Conservation (phyloP, 2,797 vertebrate species). For the Falco naumanni region DNA sequence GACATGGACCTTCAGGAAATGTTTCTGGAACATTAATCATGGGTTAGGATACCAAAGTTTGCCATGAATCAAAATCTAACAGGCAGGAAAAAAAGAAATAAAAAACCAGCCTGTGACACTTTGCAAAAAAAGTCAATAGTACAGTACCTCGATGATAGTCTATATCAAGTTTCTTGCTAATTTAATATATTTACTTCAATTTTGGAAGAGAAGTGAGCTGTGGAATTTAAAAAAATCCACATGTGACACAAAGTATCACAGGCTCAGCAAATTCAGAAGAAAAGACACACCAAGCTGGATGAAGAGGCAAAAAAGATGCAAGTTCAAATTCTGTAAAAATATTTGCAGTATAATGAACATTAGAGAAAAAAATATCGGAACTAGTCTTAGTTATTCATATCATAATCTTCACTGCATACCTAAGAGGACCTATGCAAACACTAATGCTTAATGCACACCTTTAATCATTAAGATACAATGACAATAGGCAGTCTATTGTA, state of each 20-base stretch:
- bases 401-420: neutral
- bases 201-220: neutral
- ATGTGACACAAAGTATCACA: neutral
- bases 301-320: neutral
- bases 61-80: neutral
- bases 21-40: neutral
- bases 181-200: neutral
- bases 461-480: neutral
- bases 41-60: neutral
- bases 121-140: neutral
- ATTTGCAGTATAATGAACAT: neutral
- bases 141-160: neutral
- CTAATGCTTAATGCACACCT: neutral
- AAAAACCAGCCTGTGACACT: neutral
- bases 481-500: neutral
- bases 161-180: neutral
- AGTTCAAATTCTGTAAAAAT: neutral
- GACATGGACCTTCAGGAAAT: neutral
- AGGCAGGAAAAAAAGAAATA: neutral
- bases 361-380: neutral
- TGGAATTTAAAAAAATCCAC: neutral
- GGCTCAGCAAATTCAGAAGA: neutral
- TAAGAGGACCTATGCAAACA: neutral
- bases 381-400: neutral
- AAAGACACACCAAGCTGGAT: neutral